A percentile compares a stretch with the other conserved stretches of the same genome.
phyloP scores from a whole-genome alignment of 2,888 invertebrate species.

The Tenthredo scrophulariae region DNA sequence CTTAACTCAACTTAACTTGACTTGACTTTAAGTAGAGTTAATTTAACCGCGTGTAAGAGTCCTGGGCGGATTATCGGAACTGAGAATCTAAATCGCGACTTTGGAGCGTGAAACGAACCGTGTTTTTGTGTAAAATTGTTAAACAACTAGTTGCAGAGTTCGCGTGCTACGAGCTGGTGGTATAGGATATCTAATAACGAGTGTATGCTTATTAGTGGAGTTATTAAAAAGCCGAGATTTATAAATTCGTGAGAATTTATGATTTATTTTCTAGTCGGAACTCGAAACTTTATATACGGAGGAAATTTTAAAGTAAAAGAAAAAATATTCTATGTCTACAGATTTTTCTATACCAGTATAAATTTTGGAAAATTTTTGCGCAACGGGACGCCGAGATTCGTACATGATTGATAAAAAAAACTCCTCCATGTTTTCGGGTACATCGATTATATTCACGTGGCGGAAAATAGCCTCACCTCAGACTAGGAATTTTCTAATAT shows the following conservation, averaged over 20 bases:
- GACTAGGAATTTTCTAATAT: not conserved
- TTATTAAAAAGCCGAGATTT: not conserved
- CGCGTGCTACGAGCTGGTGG: not conserved
- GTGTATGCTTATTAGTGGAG: not conserved
- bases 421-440: not conserved
- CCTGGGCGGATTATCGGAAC: not conserved
- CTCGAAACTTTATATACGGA: not conserved
- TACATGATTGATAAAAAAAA: too few relatives aligned
- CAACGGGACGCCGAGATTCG: too few relatives aligned
- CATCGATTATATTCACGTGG: not conserved
- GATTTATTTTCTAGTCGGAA: not conserved
- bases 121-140: constrained; percentile 21
- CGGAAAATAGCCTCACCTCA: not conserved
- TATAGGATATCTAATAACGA: not conserved
- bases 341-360: too few relatives aligned
- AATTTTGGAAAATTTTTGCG: too few relatives aligned
- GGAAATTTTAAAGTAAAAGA: not conserved
- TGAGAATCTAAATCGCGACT: not conserved
- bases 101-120: not conserved
- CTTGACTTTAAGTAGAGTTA: not conserved
- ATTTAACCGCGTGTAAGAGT: constrained; percentile 28
- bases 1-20: not conserved
- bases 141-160: not conserved
- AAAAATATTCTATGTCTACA: too few relatives aligned
- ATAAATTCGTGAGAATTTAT: not conserved